phyloP scores from a whole-genome alignment of 2,888 invertebrate species.

The Macrophya annulata region DNA sequence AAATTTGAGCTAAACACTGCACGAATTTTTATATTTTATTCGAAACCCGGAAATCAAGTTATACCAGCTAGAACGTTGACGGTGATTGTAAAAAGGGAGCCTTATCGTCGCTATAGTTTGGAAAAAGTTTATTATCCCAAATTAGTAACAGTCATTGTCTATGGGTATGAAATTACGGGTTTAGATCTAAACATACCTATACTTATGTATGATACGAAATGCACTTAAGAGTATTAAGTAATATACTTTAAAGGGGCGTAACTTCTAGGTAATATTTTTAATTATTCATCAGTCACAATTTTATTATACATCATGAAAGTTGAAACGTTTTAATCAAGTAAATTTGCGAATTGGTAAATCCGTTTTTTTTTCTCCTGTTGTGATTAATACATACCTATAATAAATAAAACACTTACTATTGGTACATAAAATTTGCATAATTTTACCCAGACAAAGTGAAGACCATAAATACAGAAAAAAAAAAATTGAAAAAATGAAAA shows the following conservation, averaged over 20 bases:
- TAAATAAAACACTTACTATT: not conserved
- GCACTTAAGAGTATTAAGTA: slow-evolving; percentile 7
- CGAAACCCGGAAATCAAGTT: not conserved
- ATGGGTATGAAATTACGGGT: not conserved
- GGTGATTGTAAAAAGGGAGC: not conserved
- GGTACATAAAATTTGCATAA: not conserved
- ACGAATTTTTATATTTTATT: not conserved
- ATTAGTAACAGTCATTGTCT: slow-evolving; percentile 22
- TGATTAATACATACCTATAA: not conserved
- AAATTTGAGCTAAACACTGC: not conserved
- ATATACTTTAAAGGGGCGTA: slow-evolving; percentile 43
- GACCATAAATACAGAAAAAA: not conserved
- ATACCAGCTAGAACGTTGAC: not conserved
- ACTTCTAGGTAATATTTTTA: slow-evolving; percentile 34
- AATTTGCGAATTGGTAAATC: not conserved
- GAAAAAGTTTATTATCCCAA: slow-evolving; percentile 24
- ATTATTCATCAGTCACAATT: slow-evolving; percentile 27
- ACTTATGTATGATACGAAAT: not conserved
- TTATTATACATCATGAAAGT: slow-evolving; percentile 10
- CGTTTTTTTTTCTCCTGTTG: not conserved
- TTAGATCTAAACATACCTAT: not conserved
- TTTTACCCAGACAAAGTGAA: not conserved
- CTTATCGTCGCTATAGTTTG: slow-evolving; percentile 6
- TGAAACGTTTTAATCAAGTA: not conserved
- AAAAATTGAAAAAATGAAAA: not conserved